These are phyloP conservation scores for Chloebia gouldiae DNA, from an alignment of 2,113 vertebrate genomes.

Conservation along the genomic window DNA sequence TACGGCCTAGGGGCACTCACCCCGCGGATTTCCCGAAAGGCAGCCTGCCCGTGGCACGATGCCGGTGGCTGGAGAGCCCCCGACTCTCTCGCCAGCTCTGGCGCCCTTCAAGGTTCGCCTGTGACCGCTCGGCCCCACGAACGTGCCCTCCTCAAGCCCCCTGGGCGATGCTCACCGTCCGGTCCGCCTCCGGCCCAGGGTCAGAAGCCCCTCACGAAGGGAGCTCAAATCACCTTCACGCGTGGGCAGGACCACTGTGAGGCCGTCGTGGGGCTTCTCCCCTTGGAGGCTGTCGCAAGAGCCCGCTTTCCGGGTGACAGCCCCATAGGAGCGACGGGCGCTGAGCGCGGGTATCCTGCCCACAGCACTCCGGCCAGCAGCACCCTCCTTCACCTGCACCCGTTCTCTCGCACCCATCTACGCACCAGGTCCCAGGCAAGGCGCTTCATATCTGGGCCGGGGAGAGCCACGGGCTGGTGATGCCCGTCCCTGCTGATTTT, in stretches of 20 bases:
- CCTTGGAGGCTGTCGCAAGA: not conserved
- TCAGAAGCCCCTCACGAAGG: not conserved
- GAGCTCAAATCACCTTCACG: not conserved
- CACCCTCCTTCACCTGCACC: not conserved
- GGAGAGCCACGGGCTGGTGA: not conserved
- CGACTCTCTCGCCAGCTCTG: not conserved
- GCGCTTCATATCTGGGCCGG: not conserved
- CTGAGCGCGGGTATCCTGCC: not conserved
- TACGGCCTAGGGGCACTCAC: not conserved
- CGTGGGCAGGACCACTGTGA: not conserved
- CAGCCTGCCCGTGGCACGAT: not conserved
- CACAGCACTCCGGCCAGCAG: not conserved
- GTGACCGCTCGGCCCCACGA: not conserved
- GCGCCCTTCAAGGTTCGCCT: not conserved
- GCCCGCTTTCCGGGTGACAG: not conserved
- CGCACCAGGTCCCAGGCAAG: not conserved
- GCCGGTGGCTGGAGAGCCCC: not conserved
- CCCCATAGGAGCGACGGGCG: not conserved
- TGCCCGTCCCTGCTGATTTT: not conserved
- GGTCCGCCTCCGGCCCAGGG: not conserved
- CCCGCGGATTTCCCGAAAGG: not conserved
- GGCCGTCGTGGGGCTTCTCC: not conserved
- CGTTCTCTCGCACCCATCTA: accelerated
- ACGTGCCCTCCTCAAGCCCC: not conserved
- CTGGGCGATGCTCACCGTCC: not conserved